phyloP scores from a whole-genome alignment of 2,888 invertebrate genomes.

The Ptilodon capucinus region DNA sequence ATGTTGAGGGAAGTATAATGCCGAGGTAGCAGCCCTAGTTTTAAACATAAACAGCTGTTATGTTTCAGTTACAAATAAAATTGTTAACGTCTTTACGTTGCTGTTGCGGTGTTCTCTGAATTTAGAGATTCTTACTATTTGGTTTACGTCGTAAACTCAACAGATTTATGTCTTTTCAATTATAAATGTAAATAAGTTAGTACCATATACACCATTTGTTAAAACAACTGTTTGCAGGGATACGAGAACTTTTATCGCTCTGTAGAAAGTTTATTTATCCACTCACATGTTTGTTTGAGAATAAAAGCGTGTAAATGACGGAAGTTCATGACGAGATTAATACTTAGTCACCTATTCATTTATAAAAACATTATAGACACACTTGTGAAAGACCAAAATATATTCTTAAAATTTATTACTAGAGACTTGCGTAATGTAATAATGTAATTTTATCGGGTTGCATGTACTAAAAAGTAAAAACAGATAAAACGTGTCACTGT shows the following conservation, averaged over 20 bases:
- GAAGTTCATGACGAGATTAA: slow-evolving; percentile 19
- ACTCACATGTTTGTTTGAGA: slow-evolving; percentile 26
- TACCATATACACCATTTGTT: slow-evolving; percentile 28
- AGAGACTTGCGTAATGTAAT: slow-evolving; percentile 45
- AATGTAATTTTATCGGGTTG: slow-evolving; percentile 14
- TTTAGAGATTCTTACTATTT: slow-evolving; percentile 32
- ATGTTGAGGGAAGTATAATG: slow-evolving; percentile 8
- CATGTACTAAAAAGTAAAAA: slow-evolving; percentile 16
- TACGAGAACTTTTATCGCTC: slow-evolving; percentile 27
- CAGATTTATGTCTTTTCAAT: slow-evolving; percentile 36
- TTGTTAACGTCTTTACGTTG: slow-evolving; percentile 36
- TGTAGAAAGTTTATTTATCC: slow-evolving; percentile 17
- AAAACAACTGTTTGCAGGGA: slow-evolving; percentile 26
- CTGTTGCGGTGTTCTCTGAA: slow-evolving; percentile 31
- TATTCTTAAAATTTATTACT: slow-evolving; percentile 47
- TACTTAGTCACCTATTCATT: slow-evolving; percentile 38
- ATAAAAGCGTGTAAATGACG: slow-evolving; percentile 11
- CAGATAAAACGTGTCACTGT: too few species aligned
- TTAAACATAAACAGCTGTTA: slow-evolving; percentile 37
- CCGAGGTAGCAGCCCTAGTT: slow-evolving; percentile 26
- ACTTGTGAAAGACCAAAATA: slow-evolving; percentile 42
- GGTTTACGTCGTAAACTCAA: slow-evolving; percentile 31
- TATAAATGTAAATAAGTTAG: slow-evolving; percentile 32
- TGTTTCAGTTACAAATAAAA: slow-evolving; percentile 39
- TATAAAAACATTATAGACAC: slow-evolving; percentile 40